Percentiles rank a stretch among this genome's conserved stretches.
Evolutionary conservation across 37 sponge, comb jelly and placozoan genomes (phyloP).

Genomic region (Sycon ciliatum): DNA sequence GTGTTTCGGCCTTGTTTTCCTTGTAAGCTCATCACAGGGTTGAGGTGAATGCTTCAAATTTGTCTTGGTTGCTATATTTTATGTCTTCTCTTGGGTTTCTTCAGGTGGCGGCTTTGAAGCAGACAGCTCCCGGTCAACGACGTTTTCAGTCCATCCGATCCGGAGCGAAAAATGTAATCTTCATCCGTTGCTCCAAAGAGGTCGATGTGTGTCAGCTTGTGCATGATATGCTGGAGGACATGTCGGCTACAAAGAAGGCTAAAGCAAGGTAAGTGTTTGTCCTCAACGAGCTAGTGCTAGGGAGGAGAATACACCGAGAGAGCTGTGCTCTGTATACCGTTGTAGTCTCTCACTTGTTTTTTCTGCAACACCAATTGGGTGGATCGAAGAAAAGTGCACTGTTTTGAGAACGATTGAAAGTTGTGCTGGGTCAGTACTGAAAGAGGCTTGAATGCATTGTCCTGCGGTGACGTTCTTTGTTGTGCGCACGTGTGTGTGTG

Average conservation of each 20-base stretch:
- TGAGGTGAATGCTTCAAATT: no score
- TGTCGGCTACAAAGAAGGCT: constrained; percentile 10
- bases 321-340: no score
- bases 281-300: no score
- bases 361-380: constrained; percentile 22
- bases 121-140: constrained; percentile 13
- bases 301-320: no score
- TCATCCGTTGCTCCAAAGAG: constrained; percentile 38
- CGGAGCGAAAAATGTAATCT: constrained; percentile 60
- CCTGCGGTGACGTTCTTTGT: no score
- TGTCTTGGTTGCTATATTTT: no score
- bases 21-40: no score
- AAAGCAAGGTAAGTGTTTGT: constrained; percentile 45
- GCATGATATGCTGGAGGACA: constrained; percentile 34
- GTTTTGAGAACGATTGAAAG: no score
- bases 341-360: constrained; percentile 25
- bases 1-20: no score
- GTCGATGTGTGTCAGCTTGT: constrained; percentile 52
- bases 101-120: constrained; percentile 43
- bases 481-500: not conserved
- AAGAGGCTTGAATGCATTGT: no score
- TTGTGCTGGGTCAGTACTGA: no score
- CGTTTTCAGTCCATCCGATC: constrained; percentile 38
- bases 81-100: no score
- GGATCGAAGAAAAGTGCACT: not conserved